Evolutionary conservation across 2,113 vertebrate genomes (phyloP).

Genomic region (Cyanistes caeruleus): DNA sequence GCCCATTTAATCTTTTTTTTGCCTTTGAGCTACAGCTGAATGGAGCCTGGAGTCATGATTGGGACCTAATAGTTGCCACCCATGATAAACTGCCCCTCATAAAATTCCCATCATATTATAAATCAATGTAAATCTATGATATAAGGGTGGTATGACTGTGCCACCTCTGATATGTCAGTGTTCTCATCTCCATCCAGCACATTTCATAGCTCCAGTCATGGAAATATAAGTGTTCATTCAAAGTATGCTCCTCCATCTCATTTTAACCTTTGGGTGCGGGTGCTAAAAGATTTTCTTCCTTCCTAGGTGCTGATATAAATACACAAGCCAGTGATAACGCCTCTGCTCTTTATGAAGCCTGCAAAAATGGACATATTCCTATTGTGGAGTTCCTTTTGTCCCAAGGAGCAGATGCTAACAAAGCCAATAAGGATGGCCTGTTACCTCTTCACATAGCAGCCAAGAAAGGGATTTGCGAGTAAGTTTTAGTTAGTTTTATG

Average conservation of each 20-base stretch:
- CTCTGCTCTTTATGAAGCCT: slow-evolving; percentile 89
- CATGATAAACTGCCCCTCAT: neutral
- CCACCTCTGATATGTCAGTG: neutral
- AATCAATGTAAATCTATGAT: neutral
- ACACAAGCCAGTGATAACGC: slow-evolving; percentile 87
- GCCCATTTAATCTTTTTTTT: neutral
- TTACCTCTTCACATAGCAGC: slow-evolving; percentile 90
- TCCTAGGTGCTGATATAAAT: slow-evolving; percentile 87
- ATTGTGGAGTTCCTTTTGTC: slow-evolving; percentile 86
- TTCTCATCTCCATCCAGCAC: neutral
- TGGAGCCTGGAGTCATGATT: neutral
- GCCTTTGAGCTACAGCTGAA: neutral
- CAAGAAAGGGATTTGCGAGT: slow-evolving; percentile 85
- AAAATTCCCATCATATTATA: neutral
- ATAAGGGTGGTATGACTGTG: neutral
- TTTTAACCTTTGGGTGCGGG: neutral
- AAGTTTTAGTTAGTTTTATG: slow-evolving; percentile 54
- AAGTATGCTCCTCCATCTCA: neutral
- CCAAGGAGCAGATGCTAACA: slow-evolving; percentile 89
- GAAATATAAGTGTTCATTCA: neutral
- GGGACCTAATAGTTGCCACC: neutral
- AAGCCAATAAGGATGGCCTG: slow-evolving; percentile 83
- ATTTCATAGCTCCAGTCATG: neutral
- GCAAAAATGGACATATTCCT: slow-evolving; percentile 85
- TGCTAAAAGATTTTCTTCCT: neutral